Base-by-base conservation (phyloP, 1,140 invertebrate genomes). In the Brachionus manjavacas region DNA sequence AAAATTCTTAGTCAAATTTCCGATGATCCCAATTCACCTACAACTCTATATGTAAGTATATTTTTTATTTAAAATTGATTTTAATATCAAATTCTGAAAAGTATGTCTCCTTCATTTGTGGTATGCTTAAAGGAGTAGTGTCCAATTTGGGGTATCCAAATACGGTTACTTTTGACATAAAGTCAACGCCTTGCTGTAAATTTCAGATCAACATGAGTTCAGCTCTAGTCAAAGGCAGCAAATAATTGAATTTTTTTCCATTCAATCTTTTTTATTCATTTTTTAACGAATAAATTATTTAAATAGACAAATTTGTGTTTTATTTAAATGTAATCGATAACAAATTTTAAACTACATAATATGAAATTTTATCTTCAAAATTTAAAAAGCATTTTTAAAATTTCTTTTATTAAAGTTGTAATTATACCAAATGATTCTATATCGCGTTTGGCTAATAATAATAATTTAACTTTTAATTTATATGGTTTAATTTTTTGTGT, bases 131-230 rank as follows among this genome's bases (percentile, higher is more conserved):
- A 64, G 79, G 79, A 3, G 52, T 46, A 12, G 11, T 81, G 11
- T 16, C 39, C 31, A 81, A 81, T 64, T 64, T 81, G n/a, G 79
- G 79, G 6, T 81, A 81, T 39, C 7, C 49, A 23, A 43, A 43
- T 14, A 41, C 28, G 9, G 39, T 81, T 0, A 81, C 52, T 31
- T 31, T 25, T 20, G 79, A 81, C 25, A 64, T 14, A 16, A 81
- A 81, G 35, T 31, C 52, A 23, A 8, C 60, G 4, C 79, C 79
- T 64, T 64, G 52, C n/a, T 60, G 79, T 31, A 81, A 80, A 60
- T 80, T 80, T 41, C 78, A 80, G 55, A 80, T 80, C n/a, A 80
- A 80, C 20, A 52, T 80, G 46, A 80, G 14, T 80, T 49, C 41
- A 49, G 20, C 70, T 9, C 3, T 25, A 60, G 35, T 60, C 14